Conservation (phyloP, 2,113 vertebrate species). For the Podilymbus podiceps region DNA sequence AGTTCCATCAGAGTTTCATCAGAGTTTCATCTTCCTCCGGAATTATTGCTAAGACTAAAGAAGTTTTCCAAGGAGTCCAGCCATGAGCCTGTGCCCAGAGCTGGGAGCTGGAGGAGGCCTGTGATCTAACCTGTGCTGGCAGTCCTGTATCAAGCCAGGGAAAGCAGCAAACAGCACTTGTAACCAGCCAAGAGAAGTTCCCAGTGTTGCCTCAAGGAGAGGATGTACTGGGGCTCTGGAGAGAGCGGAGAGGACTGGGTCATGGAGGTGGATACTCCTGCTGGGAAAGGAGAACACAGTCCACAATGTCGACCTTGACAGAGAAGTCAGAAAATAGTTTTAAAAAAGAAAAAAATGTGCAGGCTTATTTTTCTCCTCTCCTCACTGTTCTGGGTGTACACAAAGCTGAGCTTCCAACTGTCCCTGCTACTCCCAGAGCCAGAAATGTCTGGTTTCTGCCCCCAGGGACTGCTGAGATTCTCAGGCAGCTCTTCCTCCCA, state of each 20-base stretch:
- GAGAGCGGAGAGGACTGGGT: neutral
- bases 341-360: fast-evolving
- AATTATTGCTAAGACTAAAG: neutral
- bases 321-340: neutral
- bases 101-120: neutral
- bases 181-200: neutral
- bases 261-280: neutral
- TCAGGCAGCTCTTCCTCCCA: neutral
- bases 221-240: neutral
- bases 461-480: neutral
- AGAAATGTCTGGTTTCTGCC: neutral
- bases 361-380: neutral
- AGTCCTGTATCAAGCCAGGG: no score
- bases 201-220: neutral
- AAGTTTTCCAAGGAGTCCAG: neutral
- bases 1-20: neutral
- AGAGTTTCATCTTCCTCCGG: neutral
- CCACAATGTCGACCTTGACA: neutral
- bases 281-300: neutral
- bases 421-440: neutral
- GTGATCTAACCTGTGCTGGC: neutral
- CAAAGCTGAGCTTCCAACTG: neutral
- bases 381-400: neutral
- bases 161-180: neutral
- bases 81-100: neutral